phyloP scores from a whole-genome alignment of 2,888 invertebrate species.

The Nasonia oneida region DNA sequence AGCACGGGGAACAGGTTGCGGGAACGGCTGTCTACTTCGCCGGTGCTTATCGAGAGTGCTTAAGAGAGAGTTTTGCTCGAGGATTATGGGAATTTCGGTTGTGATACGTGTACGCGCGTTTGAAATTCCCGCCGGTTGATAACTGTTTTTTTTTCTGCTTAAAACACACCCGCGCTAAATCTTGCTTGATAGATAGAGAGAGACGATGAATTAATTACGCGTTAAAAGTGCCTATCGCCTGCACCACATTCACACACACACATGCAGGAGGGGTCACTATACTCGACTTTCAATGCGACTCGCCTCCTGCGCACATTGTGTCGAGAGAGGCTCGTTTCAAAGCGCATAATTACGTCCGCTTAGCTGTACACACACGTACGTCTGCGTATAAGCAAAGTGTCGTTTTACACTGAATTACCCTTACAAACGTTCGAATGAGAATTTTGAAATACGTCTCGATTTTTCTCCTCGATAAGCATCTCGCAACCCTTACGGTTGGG shows the following conservation, averaged over 20 bases:
- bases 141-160: neutral
- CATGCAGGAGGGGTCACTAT: neutral
- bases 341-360: conserved; percentile 31
- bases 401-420: no score
- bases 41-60: neutral
- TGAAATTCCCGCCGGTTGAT: neutral
- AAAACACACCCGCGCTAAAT: conserved; percentile 37
- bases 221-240: conserved; percentile 39
- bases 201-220: conserved; percentile 61
- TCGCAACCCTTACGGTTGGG: neutral
- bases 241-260: neutral
- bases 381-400: neutral
- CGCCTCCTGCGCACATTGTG: conserved; percentile 57
- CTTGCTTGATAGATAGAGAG: neutral
- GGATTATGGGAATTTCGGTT: conserved; percentile 58
- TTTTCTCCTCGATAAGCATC: no score
- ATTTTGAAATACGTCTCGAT: no score
- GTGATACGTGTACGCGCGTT: neutral
- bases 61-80: neutral
- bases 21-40: neutral
- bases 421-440: no score
- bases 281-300: conserved; percentile 72
- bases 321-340: conserved; percentile 14
- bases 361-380: neutral
- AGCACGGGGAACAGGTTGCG: conserved; percentile 20